phyloP scores from a whole-genome alignment of 2,888 invertebrate genomes.

The Rhyacophila evoluta region DNA sequence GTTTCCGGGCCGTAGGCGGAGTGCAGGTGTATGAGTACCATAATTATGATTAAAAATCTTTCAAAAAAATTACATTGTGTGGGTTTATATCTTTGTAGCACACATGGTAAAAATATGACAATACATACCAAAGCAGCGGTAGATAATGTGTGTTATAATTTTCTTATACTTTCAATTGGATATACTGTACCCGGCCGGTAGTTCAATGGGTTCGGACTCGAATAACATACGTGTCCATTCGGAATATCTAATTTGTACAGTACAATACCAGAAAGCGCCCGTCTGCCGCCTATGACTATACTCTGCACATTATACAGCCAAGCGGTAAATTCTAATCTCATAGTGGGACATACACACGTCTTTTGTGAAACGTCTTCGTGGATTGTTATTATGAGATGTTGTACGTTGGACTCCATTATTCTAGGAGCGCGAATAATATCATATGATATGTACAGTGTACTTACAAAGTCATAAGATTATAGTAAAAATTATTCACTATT shows the following conservation, averaged over 20 bases:
- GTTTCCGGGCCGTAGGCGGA: too few relatives aligned
- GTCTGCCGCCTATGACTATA: constrained; percentile 28
- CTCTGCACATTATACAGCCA: constrained; percentile 8
- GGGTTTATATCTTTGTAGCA: too few relatives aligned
- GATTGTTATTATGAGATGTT: constrained; percentile 23
- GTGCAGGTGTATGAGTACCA: too few relatives aligned
- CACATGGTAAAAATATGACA: too few relatives aligned
- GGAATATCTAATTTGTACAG: constrained; percentile 55
- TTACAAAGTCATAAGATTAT: neutral
- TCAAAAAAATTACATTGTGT: too few relatives aligned
- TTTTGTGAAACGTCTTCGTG: constrained; percentile 37
- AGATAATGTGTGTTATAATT: too few relatives aligned
- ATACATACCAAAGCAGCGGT: too few relatives aligned
- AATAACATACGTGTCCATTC: constrained; percentile 55
- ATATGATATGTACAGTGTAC: neutral
- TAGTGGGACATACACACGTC: constrained; percentile 40
- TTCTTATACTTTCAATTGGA: constrained; percentile 30
- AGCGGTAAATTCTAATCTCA: constrained; percentile 52
- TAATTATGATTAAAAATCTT: too few relatives aligned
- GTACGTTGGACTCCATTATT: constrained; percentile 8
- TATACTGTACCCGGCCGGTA: constrained; percentile 40
- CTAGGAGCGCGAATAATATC: constrained; percentile 6
- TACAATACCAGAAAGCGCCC: constrained; percentile 49
- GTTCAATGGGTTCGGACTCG: constrained; percentile 51
- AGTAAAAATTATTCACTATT: too few relatives aligned